Evolutionary conservation across 2,888 invertebrate species (phyloP).

Genomic region (Drosophila peninsularis): DNA sequence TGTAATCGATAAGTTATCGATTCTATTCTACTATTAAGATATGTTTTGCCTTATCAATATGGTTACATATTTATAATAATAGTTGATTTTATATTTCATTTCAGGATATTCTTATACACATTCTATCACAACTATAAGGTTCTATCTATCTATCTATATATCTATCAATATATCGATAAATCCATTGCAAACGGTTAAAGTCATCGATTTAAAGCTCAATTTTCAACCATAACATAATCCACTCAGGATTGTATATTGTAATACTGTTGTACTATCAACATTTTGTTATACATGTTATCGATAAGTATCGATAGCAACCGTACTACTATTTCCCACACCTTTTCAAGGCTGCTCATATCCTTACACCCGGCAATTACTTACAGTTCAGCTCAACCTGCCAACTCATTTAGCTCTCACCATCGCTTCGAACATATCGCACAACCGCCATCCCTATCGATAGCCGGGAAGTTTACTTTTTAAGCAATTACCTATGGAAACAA

Average conservation of each 20-base stretch:
- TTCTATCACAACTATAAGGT: no score
- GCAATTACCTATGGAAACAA: conserved; percentile 10
- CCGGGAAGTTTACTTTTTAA: neutral
- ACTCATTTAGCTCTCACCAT: neutral
- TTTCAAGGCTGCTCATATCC: accelerated
- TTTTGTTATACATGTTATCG: neutral
- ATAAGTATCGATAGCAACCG: neutral
- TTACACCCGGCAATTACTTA: no score
- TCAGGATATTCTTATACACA: no score
- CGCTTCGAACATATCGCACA: neutral
- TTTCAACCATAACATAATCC: neutral
- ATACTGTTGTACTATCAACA: neutral
- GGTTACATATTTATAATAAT: no score
- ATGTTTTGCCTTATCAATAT: no score
- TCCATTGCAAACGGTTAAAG: no score
- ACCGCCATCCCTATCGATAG: conserved; percentile 2
- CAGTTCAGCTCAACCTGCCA: neutral
- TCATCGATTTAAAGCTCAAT: no score
- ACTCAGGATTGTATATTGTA: neutral
- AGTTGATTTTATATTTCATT: no score
- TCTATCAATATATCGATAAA: neutral
- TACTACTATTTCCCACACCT: neutral
- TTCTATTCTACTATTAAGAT: no score
- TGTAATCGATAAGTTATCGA: no score
- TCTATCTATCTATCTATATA: no score